Base-by-base conservation (phyloP, 2,113 vertebrate genomes). In the Lagopus muta region DNA sequence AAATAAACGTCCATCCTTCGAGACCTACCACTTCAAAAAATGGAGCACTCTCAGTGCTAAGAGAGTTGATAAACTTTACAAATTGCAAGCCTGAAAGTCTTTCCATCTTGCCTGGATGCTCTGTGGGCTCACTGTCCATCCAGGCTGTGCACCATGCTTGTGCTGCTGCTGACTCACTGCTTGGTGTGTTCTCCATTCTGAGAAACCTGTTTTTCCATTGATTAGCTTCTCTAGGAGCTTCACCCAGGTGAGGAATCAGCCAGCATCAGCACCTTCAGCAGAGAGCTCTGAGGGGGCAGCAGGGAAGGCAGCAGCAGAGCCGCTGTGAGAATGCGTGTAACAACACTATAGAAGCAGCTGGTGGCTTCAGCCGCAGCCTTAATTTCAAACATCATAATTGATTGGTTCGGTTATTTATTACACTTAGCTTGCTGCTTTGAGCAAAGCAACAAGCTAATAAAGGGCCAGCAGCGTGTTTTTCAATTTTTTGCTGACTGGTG, bases 401-500 rank as follows among this genome's bases (percentile, higher is more conserved):
- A 97, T 97, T 97, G 94, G 89, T 86, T 72, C 96, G 81, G 96
- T 97, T 97, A 97, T 98, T 98, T 98, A 97, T 97, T 98, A 89
- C 93, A 96, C 94, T 92, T 95, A 94, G 69, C 85, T 89, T 73
- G 32, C 73, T 71, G 91, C 96, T 96, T 95, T 95, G 94, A 93
- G 90, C 93, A 96, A 97, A 95, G 91, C 96, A 97, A 96, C 94
- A 97, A 97, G 97, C 96, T 97, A 97, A 97, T 97, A 96, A 97
- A 98, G 97, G 94, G 40, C 84, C 95, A 96, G 87, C 96, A 96
- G 96, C 84, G 97, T 97, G 91, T 82, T 97, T 95, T 96, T 90
- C 93, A 73, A 48, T 76, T 93, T 98, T 98, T 97, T 98, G 98
- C 98, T 98, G 98, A 98, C 97, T 89, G 88, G 60, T 90, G 80